Evolutionary conservation across 2,113 vertebrate genomes (phyloP).

Genomic region (Dasyurus viverrinus): DNA sequence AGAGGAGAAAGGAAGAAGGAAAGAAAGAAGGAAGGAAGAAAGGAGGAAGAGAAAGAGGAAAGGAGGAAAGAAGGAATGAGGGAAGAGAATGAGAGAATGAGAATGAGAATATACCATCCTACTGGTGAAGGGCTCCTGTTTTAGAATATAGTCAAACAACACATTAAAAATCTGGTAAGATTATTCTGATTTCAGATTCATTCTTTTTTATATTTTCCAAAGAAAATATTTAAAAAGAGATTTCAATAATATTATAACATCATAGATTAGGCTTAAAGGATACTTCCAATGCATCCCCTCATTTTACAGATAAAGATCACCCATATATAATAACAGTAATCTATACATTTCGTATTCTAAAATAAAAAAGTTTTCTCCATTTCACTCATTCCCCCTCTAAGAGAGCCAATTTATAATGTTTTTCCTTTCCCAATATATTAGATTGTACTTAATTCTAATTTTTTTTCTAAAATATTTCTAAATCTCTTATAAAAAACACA

Average conservation of each 20-base stretch:
- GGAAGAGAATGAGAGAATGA: background rate
- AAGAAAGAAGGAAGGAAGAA: background rate
- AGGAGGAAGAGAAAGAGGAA: background rate
- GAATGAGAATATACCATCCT: background rate
- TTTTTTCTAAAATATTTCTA: constrained; percentile 1
- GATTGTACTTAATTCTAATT: constrained; percentile 29
- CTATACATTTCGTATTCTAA: background rate
- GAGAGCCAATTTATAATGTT: background rate
- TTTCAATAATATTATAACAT: background rate
- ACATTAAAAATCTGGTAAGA: constrained; percentile 14
- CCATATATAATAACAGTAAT: background rate
- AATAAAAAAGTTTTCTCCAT: background rate
- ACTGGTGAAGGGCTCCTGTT: background rate
- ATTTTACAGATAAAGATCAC: background rate
- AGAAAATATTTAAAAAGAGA: background rate
- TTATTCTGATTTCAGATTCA: background rate
- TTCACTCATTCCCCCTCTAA: background rate
- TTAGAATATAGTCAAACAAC: constrained; percentile 15
- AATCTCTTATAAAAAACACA: background rate
- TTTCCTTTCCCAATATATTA: constrained; percentile 6
- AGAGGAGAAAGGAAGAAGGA: too few species aligned
- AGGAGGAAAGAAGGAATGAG: background rate
- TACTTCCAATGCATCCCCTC: background rate
- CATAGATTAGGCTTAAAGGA: background rate
- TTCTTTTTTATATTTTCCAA: constrained; percentile 33